Base-by-base conservation (phyloP, 2,888 invertebrate species). In the Cephus sareptanus region DNA sequence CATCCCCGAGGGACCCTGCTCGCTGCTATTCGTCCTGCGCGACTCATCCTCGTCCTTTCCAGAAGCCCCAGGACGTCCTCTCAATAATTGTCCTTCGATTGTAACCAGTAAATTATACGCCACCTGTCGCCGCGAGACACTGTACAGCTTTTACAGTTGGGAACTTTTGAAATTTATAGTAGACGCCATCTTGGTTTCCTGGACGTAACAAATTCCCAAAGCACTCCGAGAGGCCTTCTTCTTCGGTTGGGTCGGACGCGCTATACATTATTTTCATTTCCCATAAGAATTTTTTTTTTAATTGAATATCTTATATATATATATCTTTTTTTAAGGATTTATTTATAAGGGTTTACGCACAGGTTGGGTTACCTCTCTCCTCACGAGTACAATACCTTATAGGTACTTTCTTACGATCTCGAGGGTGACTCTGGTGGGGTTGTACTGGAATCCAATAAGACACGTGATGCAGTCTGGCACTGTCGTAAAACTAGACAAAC, bases 401-500 rank as follows among this genome's bases (percentile, higher is more conserved):
- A 56, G 23, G 56, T 56, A 56, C 56, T 56, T 56, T 23, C 56
- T 23, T 56, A 56, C 56, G 56, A 56, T 56, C 56, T 56, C 56
- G 56, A 56, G 40, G 40, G 40, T 15, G 23, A 23, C 56, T 56
- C 4, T 34, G 35, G 77, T 81, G 84, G 83, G 84, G 83, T 84
- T 87, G 86, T 82, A 83, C 84, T 84, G 83, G 86, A 90, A 91
- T 91, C 89, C 91, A 91, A 91, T 91, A 91, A 91, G 88, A 87
- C 86, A 77, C 81, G 84, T 85, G 87, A 88, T 89, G 87, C 88
- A 87, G 87, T 85, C 88, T 89, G 90, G 86, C 83, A 84, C 86
- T 82, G 87, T 89, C 91, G 88, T 91, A 91, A 91, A 91, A 90
- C 87, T 87, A 81, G 85, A 88, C 91, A 91, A 91, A 91, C 91